Evolutionary conservation across 2,888 invertebrate genomes (phyloP).

Genomic region (Chrysodeixis includens): DNA sequence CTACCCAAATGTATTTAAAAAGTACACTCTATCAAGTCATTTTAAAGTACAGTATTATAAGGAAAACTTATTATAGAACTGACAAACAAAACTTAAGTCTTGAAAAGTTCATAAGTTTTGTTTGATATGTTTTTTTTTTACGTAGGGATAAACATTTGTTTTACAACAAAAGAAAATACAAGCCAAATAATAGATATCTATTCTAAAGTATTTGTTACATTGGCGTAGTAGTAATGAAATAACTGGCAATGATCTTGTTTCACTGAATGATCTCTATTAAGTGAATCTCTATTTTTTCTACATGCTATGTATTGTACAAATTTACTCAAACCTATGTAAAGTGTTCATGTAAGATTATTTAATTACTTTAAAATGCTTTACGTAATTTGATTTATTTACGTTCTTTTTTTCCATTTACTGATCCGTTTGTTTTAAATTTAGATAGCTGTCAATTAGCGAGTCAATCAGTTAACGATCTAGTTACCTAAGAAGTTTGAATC

Average conservation of each 20-base stretch:
- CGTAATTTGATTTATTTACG: conserved; percentile 55
- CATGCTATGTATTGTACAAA: conserved; percentile 88
- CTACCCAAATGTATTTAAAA: conserved; percentile 28
- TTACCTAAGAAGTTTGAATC: conserved; percentile 49
- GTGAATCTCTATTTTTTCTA: conserved; percentile 89
- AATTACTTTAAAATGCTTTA: conserved; percentile 63
- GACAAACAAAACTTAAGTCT: conserved; percentile 10
- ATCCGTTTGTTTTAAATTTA: conserved; percentile 59
- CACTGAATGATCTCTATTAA: conserved; percentile 88
- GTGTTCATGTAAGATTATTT: conserved; percentile 82
- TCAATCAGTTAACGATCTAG: conserved; percentile 71
- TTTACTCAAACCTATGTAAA: conserved; percentile 85
- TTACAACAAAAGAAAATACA: too few relatives aligned
- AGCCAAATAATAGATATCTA: not conserved
- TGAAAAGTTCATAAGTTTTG: not conserved
- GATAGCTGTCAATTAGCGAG: conserved; percentile 85
- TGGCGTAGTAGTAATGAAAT: conserved; percentile 33
- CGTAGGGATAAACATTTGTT: not conserved
- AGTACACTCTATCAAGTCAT: conserved; percentile 28
- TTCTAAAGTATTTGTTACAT: not conserved
- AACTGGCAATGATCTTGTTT: conserved; percentile 86
- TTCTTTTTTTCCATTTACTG: conserved; percentile 25
- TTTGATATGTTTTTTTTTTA: not conserved
- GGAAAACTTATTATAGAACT: conserved; percentile 16
- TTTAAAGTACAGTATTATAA: conserved; percentile 40